phyloP scores from a whole-genome alignment of 2,888 invertebrate genomes.

The Unio pictorum region DNA sequence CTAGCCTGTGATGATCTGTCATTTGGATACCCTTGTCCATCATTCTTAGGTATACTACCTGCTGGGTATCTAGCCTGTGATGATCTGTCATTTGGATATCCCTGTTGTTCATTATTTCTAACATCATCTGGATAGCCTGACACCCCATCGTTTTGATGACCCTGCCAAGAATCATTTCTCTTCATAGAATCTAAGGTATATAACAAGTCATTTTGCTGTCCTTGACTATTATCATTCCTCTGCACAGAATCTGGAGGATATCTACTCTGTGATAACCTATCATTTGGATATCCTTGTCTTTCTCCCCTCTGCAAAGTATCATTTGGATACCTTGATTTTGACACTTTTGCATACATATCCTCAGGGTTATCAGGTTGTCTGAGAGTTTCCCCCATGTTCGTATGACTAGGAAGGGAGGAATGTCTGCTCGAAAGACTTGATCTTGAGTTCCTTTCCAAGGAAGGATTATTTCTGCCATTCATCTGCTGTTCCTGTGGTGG shows the following conservation, averaged over 20 bases:
- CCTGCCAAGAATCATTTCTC: constrained; percentile 1
- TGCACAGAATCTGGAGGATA: no score
- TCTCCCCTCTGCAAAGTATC: constrained; percentile 13
- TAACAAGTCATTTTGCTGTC: constrained; percentile 9
- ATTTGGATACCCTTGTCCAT: constrained; percentile 5
- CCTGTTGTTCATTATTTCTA: background rate
- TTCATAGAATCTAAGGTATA: constrained; percentile 8
- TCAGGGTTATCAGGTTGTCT: no score
- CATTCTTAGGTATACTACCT: no score
- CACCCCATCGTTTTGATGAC: no score
- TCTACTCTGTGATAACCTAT: constrained; percentile 16
- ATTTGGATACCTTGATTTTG: constrained; percentile 11
- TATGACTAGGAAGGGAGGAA: no score
- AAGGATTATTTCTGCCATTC: constrained; percentile 1
- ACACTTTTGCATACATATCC: no score
- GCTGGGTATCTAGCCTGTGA: no score
- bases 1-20: constrained; percentile 3
- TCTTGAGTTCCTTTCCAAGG: background rate
- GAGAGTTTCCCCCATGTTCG: no score
- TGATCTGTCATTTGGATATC: constrained; percentile 30
- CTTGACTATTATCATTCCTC: background rate
- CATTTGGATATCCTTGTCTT: constrained; percentile 17
- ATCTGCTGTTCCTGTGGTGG: constrained; percentile 3
- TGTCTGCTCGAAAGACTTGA: no score
- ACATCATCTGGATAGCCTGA: no score